phyloP scores from a whole-genome alignment of 2,797 vertebrate genomes.

The Halcyon chelicuti region DNA sequence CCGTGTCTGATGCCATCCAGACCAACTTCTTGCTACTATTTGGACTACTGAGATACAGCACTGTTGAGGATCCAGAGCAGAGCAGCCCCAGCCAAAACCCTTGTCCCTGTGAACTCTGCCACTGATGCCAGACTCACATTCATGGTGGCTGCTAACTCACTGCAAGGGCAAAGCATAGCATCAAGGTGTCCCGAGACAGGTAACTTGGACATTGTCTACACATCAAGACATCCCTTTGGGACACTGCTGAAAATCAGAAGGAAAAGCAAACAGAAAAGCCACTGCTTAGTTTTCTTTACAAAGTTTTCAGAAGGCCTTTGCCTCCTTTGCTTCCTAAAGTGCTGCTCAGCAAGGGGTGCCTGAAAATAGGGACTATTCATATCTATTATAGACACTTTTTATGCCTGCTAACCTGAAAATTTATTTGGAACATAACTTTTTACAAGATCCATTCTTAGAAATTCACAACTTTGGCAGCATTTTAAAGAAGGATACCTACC shows the following conservation, averaged over 20 bases:
- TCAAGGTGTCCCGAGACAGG: not conserved
- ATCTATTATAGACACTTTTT: not conserved
- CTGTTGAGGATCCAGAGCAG: not conserved
- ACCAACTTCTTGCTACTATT: not conserved
- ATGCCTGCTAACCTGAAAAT: not conserved
- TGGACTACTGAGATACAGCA: not conserved
- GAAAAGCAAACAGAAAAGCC: not conserved
- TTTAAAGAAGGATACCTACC: not conserved
- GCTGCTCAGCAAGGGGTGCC: not conserved
- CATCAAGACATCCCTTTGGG: not conserved
- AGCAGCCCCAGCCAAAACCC: not conserved
- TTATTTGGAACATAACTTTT: not conserved
- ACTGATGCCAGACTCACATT: accelerated
- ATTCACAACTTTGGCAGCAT: not conserved
- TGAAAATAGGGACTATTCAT: not conserved
- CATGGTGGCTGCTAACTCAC: not conserved
- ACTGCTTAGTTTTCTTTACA: not conserved
- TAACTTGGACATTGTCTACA: not conserved
- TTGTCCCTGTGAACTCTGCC: not conserved
- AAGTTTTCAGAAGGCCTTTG: not conserved
- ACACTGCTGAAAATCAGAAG: not conserved
- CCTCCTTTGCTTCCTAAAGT: not conserved
- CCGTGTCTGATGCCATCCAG: not conserved
- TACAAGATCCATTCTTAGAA: not conserved
- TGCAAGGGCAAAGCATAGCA: not conserved